These are phyloP conservation scores for Emydoidea blandingii DNA, from an alignment of 2,797 vertebrate species.

Conservation along the genomic window DNA sequence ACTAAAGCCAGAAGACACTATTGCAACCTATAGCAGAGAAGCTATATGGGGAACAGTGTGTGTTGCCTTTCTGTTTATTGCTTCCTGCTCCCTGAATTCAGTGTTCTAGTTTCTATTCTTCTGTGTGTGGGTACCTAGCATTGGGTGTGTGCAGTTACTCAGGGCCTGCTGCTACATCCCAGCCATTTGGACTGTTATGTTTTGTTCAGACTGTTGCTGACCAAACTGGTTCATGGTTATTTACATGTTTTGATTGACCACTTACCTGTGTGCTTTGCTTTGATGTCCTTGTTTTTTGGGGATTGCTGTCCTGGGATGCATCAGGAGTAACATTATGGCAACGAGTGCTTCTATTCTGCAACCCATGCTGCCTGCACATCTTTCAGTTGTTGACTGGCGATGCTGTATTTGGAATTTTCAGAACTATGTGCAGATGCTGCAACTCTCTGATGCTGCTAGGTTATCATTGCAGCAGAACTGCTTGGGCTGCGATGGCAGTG, in stretches of 20 bases:
- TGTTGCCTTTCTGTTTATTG: not conserved
- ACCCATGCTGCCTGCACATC: too few species aligned
- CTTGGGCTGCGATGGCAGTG: not conserved
- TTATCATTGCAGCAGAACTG: not conserved
- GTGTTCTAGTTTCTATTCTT: not conserved
- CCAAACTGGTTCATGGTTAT: not conserved
- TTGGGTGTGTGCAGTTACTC: not conserved
- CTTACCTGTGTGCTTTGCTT: not conserved
- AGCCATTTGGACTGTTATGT: not conserved
- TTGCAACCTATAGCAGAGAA: slow-evolving; percentile 47
- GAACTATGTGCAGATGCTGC: not conserved
- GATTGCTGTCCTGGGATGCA: not conserved
- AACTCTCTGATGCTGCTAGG: not conserved
- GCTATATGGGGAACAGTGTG: not conserved
- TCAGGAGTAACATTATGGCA: not conserved
- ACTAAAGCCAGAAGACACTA: not conserved
- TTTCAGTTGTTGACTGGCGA: not conserved
- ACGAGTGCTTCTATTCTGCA: not conserved
- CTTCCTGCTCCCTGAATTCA: not conserved
- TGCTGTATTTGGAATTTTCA: not conserved
- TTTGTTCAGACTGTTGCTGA: not conserved
- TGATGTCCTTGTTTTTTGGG: not conserved
- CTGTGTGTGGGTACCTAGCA: not conserved
- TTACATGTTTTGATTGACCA: not conserved
- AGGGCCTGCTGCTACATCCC: not conserved